Percentiles rank a stretch among this genome's conserved stretches.
Evolutionary conservation across 2,113 vertebrate species (phyloP).

Genomic region (Notothenia coriiceps): DNA sequence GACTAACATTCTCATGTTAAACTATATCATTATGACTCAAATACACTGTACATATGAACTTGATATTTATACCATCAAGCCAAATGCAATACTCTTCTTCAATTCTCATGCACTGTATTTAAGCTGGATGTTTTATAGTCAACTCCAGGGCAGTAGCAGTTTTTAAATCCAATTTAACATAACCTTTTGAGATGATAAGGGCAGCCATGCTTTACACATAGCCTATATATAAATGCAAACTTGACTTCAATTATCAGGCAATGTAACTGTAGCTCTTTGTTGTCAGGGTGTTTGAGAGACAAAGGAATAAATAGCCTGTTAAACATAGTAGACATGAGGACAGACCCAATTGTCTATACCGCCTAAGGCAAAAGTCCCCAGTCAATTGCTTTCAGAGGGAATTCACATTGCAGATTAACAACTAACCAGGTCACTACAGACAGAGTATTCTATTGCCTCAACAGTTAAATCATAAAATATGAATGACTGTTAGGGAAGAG

Average conservation of each 20-base stretch:
- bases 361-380: slow-evolving; percentile 85
- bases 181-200: slow-evolving; percentile 43
- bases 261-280: slow-evolving; percentile 35
- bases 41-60: slow-evolving; percentile 15
- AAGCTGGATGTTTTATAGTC: slow-evolving; percentile 44
- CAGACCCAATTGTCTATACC: slow-evolving; percentile 84
- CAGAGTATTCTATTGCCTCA: slow-evolving; percentile 23
- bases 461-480: slow-evolving; percentile 50
- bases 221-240: slow-evolving; percentile 15
- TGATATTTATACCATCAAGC: slow-evolving; percentile 36
- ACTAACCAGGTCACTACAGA: slow-evolving; percentile 79
- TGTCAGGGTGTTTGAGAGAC: slow-evolving; percentile 33
- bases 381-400: slow-evolving; percentile 85
- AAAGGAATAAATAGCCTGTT: slow-evolving; percentile 57
- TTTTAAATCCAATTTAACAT: slow-evolving; percentile 71
- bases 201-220: slow-evolving; percentile 49
- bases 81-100: slow-evolving; percentile 37
- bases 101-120: neutral
- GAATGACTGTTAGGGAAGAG: neutral
- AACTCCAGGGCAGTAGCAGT: slow-evolving; percentile 42
- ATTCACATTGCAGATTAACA: slow-evolving; percentile 86
- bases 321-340: slow-evolving; percentile 74
- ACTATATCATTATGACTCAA: slow-evolving; percentile 35
- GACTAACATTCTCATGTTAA: slow-evolving; percentile 57
- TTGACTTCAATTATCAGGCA: slow-evolving; percentile 32